Evolutionary conservation across 2,797 vertebrate species (phyloP).

Genomic region (Lateolabrax maculatus): DNA sequence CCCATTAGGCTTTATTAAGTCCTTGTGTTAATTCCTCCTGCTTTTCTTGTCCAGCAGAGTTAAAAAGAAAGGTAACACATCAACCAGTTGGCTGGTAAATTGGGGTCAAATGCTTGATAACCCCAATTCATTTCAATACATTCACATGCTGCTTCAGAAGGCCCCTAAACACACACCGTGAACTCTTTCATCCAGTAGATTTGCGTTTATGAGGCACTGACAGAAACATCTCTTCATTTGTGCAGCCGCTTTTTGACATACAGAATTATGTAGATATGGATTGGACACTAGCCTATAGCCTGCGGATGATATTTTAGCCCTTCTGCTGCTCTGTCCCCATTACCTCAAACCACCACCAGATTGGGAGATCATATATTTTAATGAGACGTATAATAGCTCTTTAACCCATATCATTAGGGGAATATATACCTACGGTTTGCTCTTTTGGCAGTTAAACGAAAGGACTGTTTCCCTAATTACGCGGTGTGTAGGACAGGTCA

Average conservation of each 20-base stretch:
- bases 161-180: constrained; percentile 13
- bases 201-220: constrained; percentile 24
- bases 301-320: constrained; percentile 70
- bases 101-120: constrained; percentile 53
- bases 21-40: constrained; percentile 25
- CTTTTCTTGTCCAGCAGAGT: constrained; percentile 24
- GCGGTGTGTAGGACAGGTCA: constrained; percentile 85
- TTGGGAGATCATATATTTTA: constrained; percentile 90
- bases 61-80: background rate
- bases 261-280: constrained; percentile 60
- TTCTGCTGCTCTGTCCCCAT: constrained; percentile 76
- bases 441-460: constrained; percentile 86
- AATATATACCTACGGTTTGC: constrained; percentile 85
- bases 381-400: constrained; percentile 89
- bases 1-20: constrained; percentile 38
- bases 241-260: constrained; percentile 44
- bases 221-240: constrained; percentile 50
- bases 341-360: constrained; percentile 82
- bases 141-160: constrained; percentile 29
- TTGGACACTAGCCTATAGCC: constrained; percentile 64
- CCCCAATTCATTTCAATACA: constrained; percentile 25
- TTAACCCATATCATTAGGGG: constrained; percentile 88
- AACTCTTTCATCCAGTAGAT: constrained; percentile 11
- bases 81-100: constrained; percentile 45
- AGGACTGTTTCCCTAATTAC: constrained; percentile 88